Evolutionary conservation across 2,797 vertebrate genomes (phyloP).

Genomic region (Synaphobranchus kaupii): DNA sequence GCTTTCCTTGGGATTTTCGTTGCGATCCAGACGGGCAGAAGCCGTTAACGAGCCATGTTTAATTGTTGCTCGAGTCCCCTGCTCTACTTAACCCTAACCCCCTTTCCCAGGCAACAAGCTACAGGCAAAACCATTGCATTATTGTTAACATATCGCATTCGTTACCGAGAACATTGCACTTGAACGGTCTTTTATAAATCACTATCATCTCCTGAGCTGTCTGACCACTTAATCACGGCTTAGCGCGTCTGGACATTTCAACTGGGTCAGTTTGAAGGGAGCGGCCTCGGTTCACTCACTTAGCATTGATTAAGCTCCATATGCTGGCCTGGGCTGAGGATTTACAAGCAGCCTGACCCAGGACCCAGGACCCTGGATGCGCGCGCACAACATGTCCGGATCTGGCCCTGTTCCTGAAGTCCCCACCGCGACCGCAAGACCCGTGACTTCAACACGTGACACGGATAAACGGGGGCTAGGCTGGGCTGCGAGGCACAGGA

Average conservation of each 20-base stretch:
- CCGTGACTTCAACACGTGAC: neutral
- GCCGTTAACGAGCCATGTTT: constrained; percentile 47
- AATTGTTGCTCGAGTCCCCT: constrained; percentile 48
- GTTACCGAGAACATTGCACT: neutral
- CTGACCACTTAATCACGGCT: neutral
- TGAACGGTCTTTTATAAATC: neutral
- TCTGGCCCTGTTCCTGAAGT: neutral
- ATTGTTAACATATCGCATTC: neutral
- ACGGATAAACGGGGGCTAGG: neutral
- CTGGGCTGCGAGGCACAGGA: neutral
- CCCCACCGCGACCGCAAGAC: neutral
- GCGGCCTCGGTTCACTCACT: neutral
- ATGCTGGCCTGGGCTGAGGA: constrained; percentile 4
- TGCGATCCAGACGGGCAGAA: constrained; percentile 52
- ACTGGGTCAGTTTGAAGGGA: constrained; percentile 6
- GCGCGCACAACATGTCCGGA: neutral
- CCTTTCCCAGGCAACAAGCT: neutral
- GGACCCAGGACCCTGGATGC: neutral
- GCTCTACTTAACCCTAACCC: constrained; percentile 41
- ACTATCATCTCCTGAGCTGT: neutral
- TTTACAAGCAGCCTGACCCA: neutral
- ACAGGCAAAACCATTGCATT: neutral
- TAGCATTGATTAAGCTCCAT: constrained; percentile 1
- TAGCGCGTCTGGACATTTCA: constrained; percentile 10
- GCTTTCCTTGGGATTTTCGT: constrained; percentile 39